Percentiles rank a stretch among this genome's conserved stretches.
Conservation (phyloP, 2,113 vertebrate genomes). For the Callopanchax toddi region DNA sequence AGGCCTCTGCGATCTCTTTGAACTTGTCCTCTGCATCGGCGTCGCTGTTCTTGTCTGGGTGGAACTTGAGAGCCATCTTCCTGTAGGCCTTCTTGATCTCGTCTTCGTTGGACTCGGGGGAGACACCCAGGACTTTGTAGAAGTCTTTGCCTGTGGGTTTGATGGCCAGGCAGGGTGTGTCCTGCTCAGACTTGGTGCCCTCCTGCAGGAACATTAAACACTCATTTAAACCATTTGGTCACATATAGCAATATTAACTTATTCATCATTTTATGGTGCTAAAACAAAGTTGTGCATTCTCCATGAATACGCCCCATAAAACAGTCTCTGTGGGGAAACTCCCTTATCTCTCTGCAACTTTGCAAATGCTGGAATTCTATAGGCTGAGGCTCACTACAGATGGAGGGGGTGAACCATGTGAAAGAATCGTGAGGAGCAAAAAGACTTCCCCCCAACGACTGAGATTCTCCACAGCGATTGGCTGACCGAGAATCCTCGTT, state of each 20-base stretch:
- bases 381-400: constrained; percentile 35
- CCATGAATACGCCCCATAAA: neutral
- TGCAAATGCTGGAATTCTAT: constrained; percentile 29
- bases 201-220: constrained; percentile 63
- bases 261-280: neutral
- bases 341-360: constrained; percentile 24
- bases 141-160: constrained; percentile 92
- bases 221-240: constrained; percentile 4
- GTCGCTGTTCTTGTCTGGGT: constrained; percentile 97
- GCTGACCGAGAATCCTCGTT: constrained; percentile 15
- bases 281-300: constrained; percentile 13
- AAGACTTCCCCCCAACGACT: constrained; percentile 50
- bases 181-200: constrained; percentile 71
- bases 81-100: constrained; percentile 98
- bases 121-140: constrained; percentile 93
- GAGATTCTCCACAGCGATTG: constrained; percentile 57
- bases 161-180: constrained; percentile 69
- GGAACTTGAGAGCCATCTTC: constrained; percentile 96
- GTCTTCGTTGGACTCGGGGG: constrained; percentile 90
- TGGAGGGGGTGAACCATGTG: neutral
- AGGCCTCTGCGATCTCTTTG: constrained; percentile 96
- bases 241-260: neutral
- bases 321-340: constrained; percentile 23
- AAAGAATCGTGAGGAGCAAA: neutral
- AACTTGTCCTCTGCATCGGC: constrained; percentile 93